Conservation (phyloP, 2,888 invertebrate species). For the Oscheius sp. region DNA sequence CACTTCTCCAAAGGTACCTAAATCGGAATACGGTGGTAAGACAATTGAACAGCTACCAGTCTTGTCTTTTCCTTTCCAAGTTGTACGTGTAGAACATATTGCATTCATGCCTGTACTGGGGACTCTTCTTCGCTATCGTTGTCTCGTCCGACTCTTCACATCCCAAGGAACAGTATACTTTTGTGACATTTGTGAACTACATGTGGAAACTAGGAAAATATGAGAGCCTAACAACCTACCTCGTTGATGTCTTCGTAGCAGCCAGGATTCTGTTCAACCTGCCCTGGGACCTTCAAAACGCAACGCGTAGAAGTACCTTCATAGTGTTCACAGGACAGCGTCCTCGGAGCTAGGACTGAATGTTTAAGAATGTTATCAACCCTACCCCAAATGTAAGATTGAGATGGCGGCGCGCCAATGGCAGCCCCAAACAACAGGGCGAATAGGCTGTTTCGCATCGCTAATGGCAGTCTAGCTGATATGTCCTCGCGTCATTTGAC, state of each 20-base stretch:
- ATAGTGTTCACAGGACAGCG: conserved; percentile 32
- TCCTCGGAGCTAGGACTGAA: conserved; percentile 16
- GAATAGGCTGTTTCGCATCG: conserved; percentile 8
- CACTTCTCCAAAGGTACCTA: conserved; percentile 67
- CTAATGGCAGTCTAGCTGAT: not conserved
- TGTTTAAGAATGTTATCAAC: not conserved
- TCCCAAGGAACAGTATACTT: conserved; percentile 61
- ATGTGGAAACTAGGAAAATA: not conserved
- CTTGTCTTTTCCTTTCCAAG: conserved; percentile 60
- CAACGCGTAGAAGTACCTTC: conserved; percentile 55
- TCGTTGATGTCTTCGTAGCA: conserved; percentile 64
- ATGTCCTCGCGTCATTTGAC: not conserved
- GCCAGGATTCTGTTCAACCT: conserved; percentile 66
- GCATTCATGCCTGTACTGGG: conserved; percentile 57
- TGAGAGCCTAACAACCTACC: conserved; percentile 1
- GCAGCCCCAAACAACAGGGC: not conserved
- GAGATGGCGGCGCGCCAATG: conserved; percentile 1
- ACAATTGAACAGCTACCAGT: conserved; percentile 52
- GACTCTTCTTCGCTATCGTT: conserved; percentile 60
- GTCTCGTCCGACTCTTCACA: conserved; percentile 68
- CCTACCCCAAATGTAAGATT: conserved; percentile 20
- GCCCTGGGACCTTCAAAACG: conserved; percentile 55
- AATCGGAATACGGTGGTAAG: conserved; percentile 2
- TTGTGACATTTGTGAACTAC: conserved; percentile 40
- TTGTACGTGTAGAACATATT: conserved; percentile 61